Evolutionary conservation across 2,797 vertebrate genomes (phyloP).

Genomic region (Clamator glandarius): DNA sequence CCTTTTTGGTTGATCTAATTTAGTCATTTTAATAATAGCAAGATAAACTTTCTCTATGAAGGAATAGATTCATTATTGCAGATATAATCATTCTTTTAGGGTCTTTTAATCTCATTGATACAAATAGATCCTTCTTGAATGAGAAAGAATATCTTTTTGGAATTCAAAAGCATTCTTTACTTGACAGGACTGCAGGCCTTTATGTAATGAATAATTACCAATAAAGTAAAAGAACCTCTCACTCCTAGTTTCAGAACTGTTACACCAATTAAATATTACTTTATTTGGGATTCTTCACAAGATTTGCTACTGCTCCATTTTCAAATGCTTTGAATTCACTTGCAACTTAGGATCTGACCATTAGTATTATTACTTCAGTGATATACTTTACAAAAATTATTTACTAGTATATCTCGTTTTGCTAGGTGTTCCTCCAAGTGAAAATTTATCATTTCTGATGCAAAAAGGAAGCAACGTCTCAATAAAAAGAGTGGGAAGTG

Average conservation of each 20-base stretch:
- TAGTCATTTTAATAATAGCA: background rate
- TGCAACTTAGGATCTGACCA: background rate
- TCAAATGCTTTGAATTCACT: background rate
- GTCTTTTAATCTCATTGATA: background rate
- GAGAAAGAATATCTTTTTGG: background rate
- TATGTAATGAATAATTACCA: background rate
- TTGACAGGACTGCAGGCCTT: background rate
- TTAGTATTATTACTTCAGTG: background rate
- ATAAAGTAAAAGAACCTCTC: background rate
- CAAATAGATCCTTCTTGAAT: background rate
- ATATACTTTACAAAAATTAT: background rate
- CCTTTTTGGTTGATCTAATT: background rate
- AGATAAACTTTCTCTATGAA: background rate
- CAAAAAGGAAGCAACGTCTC: background rate
- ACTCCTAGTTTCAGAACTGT: background rate
- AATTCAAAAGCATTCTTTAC: background rate
- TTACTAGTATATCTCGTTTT: background rate
- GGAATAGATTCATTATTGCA: background rate
- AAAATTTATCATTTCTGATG: background rate
- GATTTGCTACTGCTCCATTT: background rate
- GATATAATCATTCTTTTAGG: background rate
- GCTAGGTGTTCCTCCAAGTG: background rate
- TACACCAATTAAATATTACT: background rate
- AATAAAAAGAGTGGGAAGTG: background rate
- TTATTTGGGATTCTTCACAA: background rate